phyloP scores from a whole-genome alignment of 2,797 vertebrate species.

The Phrynocephalus forsythii region DNA sequence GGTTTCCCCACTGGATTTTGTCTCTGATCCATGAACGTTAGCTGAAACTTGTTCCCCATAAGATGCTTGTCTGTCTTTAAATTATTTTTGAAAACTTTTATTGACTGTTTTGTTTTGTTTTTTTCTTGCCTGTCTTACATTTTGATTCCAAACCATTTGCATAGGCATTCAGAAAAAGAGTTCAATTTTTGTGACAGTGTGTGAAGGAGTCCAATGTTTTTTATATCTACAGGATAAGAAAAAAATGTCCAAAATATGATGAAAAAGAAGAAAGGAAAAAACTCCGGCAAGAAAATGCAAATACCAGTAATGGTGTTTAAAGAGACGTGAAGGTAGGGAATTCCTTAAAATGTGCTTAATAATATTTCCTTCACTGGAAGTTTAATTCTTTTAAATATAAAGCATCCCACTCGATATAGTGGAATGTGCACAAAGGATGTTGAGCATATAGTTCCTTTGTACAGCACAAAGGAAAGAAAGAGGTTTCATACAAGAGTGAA shows the following conservation, averaged over 20 bases:
- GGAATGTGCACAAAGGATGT: neutral
- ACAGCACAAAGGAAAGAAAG: neutral
- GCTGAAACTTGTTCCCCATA: neutral
- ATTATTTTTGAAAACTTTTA: neutral
- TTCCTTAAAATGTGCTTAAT: neutral
- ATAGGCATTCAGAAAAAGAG: neutral
- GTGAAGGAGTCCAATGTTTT: neutral
- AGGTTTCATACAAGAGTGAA: neutral
- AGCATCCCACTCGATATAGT: neutral
- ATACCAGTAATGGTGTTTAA: conserved; percentile 70
- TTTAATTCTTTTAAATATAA: no score
- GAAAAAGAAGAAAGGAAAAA: conserved; percentile 82
- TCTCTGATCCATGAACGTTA: neutral
- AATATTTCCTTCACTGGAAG: neutral
- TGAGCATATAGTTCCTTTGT: neutral
- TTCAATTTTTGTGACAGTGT: neutral
- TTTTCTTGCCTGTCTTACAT: neutral
- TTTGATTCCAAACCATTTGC: neutral
- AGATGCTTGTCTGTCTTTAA: neutral
- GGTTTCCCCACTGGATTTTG: neutral
- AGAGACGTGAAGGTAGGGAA: conserved; percentile 65
- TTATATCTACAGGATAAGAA: conserved; percentile 71
- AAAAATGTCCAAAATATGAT: conserved; percentile 74
- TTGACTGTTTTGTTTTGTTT: no score
- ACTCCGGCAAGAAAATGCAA: conserved; percentile 79